Conservation (phyloP, 92 coral and sea anemone genomes). For the Bergia sp. region DNA sequence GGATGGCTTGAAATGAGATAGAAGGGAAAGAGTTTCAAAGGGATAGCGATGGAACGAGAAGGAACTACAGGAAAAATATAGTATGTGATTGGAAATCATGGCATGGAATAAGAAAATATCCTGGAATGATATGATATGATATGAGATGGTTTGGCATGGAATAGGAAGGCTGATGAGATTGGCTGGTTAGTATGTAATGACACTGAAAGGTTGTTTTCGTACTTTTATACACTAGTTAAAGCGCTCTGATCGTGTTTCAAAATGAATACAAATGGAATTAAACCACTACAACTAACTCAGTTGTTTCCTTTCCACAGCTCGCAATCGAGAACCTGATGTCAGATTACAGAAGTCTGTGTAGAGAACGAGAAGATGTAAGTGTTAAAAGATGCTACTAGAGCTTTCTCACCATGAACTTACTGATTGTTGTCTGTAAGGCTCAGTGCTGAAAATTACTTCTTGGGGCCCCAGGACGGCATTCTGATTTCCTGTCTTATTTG, state of each 20-base stretch:
- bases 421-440: neutral
- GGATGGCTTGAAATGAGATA: neutral
- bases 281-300: neutral
- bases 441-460: too few species aligned
- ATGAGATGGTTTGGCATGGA: neutral
- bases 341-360: constrained; percentile 80
- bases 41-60: too few species aligned
- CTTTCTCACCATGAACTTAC: neutral
- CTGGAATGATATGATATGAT: neutral
- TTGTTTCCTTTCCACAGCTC: constrained; percentile 50
- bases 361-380: constrained; percentile 89
- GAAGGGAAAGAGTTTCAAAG: neutral
- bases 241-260: too few species aligned
- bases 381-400: neutral
- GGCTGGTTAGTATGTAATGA: too few species aligned
- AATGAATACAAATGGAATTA: neutral
- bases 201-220: too few species aligned
- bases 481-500: too few species aligned
- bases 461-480: too few species aligned
- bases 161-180: neutral
- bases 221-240: too few species aligned
- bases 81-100: neutral
- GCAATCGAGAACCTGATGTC: constrained; percentile 74
- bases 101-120: neutral
- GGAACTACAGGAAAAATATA: too few species aligned